Evolutionary conservation across 2,888 invertebrate genomes (phyloP), one percentile per base, ranked within the genome.

Genomic region (Pyrgus malvae): DNA sequence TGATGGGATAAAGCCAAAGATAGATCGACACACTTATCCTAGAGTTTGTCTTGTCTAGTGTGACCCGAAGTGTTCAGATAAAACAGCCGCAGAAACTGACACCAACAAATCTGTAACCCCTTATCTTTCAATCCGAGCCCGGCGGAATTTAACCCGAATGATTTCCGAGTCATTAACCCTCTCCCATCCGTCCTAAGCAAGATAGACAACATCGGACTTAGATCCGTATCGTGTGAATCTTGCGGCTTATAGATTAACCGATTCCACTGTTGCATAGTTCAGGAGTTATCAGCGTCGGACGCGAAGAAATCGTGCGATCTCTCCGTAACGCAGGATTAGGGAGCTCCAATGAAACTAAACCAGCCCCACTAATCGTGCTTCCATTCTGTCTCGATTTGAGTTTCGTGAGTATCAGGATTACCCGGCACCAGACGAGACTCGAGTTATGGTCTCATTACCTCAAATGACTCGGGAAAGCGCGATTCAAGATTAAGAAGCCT

Each of bases 111-210:
- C 87, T 83, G 78, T 80, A 76, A 72, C 76, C 74, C 80, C 81
- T 87, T 87, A 89, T 89, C 89, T 86, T 80, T 72, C 83, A 83
- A 88, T 89, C 86, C 85, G 75, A 74, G 78, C 76, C 78, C 78
- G 72, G 72, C 73, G 80, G 74, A 82, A 83, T 80, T 84, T 83
- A 85, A 84, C 83, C 88, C 88, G 78, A 88, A 88, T 89, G 83
- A 89, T 87, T 89, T 89, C 88, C 89, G 78, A 84, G 83, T 85
- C 89, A 90, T 89, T 89, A 88, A 89, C 83, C 78, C 74, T 77
- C 80, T 83, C 80, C 79, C 73, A 72, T 73, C 78, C 80, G 74
- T 75, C 77, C 84, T 89, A 88, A 90, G 89, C 83, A 83, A 89
- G 89, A 89, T 80, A 88, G 87, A 89, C 89, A 88, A 85, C 89